Evolutionary conservation across 2,797 vertebrate genomes (phyloP).

Genomic region (Acanthurus lineatus): DNA sequence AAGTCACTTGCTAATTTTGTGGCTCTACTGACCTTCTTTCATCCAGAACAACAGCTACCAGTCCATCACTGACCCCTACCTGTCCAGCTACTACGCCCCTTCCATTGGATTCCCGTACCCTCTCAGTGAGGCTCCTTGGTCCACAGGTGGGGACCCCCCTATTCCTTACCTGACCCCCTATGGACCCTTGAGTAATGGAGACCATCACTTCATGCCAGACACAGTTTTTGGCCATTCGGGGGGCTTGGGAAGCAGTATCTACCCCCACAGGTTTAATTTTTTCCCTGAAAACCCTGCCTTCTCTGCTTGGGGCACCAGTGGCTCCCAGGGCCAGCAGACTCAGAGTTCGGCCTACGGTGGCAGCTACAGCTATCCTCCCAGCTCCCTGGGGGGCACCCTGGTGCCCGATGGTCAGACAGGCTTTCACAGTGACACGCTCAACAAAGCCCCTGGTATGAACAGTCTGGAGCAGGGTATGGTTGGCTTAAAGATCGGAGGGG

Average conservation of each 20-base stretch:
- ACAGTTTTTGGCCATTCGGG: slow-evolving; percentile 96
- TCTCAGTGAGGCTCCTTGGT: slow-evolving; percentile 97
- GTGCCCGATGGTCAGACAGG: slow-evolving; percentile 94
- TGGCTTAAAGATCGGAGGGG: slow-evolving; percentile 93
- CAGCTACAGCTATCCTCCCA: slow-evolving; percentile 96
- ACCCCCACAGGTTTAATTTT: slow-evolving; percentile 96
- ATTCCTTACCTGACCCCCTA: slow-evolving; percentile 96
- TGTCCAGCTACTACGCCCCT: slow-evolving; percentile 96
- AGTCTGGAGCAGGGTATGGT: slow-evolving; percentile 97
- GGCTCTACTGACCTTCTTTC: slow-evolving; percentile 37
- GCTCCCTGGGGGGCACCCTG: slow-evolving; percentile 93
- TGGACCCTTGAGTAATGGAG: slow-evolving; percentile 95
- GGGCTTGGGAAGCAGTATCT: slow-evolving; percentile 94
- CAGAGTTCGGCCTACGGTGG: slow-evolving; percentile 94
- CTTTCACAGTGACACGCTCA: slow-evolving; percentile 94
- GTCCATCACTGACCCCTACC: slow-evolving; percentile 97
- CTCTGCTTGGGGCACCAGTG: slow-evolving; percentile 95
- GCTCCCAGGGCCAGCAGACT: slow-evolving; percentile 96
- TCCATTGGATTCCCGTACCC: slow-evolving; percentile 97
- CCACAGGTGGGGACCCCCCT: slow-evolving; percentile 95
- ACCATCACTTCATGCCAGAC: slow-evolving; percentile 97
- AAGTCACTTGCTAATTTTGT: slow-evolving; percentile 41
- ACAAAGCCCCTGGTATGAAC: slow-evolving; percentile 96
- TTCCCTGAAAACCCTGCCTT: slow-evolving; percentile 97
- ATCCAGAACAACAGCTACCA: slow-evolving; percentile 95